phyloP scores from a whole-genome alignment of 1,140 invertebrate species.

The Drosophila pallidifrons region DNA sequence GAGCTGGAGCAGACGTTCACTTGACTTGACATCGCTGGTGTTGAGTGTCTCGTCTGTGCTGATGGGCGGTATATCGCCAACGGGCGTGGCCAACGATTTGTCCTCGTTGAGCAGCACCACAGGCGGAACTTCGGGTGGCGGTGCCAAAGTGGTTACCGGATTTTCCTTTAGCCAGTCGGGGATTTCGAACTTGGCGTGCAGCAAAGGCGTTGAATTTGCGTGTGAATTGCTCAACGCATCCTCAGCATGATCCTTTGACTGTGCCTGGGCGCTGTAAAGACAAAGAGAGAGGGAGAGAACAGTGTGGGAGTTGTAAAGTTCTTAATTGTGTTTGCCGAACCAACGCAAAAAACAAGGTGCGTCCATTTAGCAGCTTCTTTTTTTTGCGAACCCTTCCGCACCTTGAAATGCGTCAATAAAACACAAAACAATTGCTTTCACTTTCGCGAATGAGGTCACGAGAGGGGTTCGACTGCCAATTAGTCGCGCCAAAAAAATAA shows the following conservation, averaged over 20 bases:
- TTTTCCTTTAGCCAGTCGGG: conserved; percentile 65
- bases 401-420: conserved; percentile 56
- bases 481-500: conserved; percentile 53
- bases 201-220: conserved; percentile 49
- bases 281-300: background rate
- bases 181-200: conserved; percentile 42
- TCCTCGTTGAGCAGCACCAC: conserved; percentile 17
- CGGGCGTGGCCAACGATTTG: conserved; percentile 33
- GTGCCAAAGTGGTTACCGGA: conserved; percentile 16
- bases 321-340: conserved; percentile 26
- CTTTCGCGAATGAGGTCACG: conserved; percentile 72
- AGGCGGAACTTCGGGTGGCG: conserved; percentile 23
- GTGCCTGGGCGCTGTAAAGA: conserved; percentile 38
- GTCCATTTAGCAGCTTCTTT: conserved; percentile 5
- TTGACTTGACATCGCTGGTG: conserved; percentile 37
- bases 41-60: conserved; percentile 40
- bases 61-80: conserved; percentile 68
- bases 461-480: conserved; percentile 62
- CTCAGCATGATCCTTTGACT: conserved; percentile 44
- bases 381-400: conserved; percentile 57
- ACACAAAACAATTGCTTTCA: conserved; percentile 54
- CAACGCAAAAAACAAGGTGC: background rate
- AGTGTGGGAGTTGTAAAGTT: conserved; percentile 18
- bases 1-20: conserved; percentile 65
- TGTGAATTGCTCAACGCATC: conserved; percentile 14